Base-by-base conservation (phyloP, 2,113 vertebrate genomes). In the Crypturellus undulatus region DNA sequence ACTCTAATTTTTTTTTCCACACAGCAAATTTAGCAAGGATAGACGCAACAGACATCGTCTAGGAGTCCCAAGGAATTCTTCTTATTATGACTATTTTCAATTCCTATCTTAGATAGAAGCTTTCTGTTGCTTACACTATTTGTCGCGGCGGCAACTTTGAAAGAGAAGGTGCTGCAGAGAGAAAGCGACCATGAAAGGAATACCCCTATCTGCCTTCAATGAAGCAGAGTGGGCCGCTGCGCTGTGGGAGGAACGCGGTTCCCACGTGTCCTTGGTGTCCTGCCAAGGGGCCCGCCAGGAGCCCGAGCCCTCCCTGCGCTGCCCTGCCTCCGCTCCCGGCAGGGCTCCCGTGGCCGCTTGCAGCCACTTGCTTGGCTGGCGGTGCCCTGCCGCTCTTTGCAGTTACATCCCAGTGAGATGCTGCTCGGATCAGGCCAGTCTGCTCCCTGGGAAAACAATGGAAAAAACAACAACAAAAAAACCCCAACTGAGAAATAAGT, bases 11-110 rank as follows among this genome's bases (percentile, higher is more conserved):
- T 79, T 84, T 76, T 62, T 90, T 83, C 47, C 93, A 89, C 91
- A 24, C 19, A 19, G 4, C n/a, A 69, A 72, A 49, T 76, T 86
- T 63, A 70, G 40, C 18, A 72, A 56, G 52, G 65, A 76, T 73
- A 65, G 84, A 54, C 62, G n/a, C 38, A 89, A 49, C 34, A 92
- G 72, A 34, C 45, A 75, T 73, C 76, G 40, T 9, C 18, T 76
- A 49, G 36, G 54, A 92, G 79, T 83, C 65, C 67, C 79, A 78
- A 51, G 73, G 67, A 89, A 91, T 93, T 92, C 64, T 95, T 87
- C 49, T 70, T 88, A 36, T 58, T 73, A 42, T 71, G 82, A 80
- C 79, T 93, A 88, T 89, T 93, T 95, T 88, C 93, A 78, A 86
- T 94, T 89, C 89, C 60, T 56, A 47, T 77, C 26, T 75, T 73